Conservation (phyloP, 2,888 invertebrate species). For the Zaprionus obscuricornis region DNA sequence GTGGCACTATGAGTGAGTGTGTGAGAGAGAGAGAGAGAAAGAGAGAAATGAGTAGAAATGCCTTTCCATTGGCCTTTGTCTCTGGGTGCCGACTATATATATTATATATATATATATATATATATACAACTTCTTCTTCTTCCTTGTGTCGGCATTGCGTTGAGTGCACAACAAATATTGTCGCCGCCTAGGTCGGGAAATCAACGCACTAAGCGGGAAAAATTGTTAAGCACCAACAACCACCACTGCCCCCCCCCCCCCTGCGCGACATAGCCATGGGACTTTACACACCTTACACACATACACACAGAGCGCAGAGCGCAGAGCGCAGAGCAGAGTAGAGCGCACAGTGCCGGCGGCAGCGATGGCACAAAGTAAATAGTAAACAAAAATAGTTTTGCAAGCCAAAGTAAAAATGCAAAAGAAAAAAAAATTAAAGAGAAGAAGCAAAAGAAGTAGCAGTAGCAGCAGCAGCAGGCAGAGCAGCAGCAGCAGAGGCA, state of each 20-base stretch:
- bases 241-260: background rate
- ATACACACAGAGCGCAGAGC: background rate
- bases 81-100: too few species aligned
- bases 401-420: conserved; percentile 66
- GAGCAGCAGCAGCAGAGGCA: too few species aligned
- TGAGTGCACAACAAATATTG: conserved; percentile 79
- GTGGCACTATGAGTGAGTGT: background rate
- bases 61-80: conserved; percentile 72
- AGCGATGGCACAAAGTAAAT: conserved; percentile 64
- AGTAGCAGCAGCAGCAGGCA: too few species aligned
- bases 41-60: conserved; percentile 6
- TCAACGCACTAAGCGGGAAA: conserved; percentile 60
- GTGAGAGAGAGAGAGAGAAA: background rate
- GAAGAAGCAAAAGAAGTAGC: conserved; percentile 22
- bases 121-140: conserved; percentile 2
- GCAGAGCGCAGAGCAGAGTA: background rate
- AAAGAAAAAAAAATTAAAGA: conserved; percentile 28
- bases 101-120: background rate
- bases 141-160: conserved; percentile 45
- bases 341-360: conserved; percentile 36
- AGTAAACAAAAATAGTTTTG: conserved; percentile 76
- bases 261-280: too few species aligned
- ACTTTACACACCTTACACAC: background rate
- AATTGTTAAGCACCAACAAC: conserved; percentile 14
- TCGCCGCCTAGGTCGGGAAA: conserved; percentile 81